phyloP scores from a whole-genome alignment of 2,888 invertebrate genomes.

The Trichacis sp. region DNA sequence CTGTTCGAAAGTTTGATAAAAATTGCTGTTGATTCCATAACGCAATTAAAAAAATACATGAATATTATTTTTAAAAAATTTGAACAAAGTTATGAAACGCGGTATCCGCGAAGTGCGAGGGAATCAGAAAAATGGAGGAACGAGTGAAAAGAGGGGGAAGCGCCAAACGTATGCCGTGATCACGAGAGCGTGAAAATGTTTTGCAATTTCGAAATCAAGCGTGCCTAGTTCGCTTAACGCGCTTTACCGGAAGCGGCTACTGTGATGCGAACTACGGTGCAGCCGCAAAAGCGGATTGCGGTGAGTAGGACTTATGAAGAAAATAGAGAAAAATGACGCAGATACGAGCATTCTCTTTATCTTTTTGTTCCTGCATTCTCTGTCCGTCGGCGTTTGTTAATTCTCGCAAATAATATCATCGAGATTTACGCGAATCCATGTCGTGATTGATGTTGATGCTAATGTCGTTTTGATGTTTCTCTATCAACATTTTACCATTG shows the following conservation, averaged over 20 bases:
- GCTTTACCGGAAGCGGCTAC: slow-evolving; percentile 55
- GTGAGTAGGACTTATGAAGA: slow-evolving; percentile 53
- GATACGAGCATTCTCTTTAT: slow-evolving; percentile 16
- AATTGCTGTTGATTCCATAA: too few relatives aligned
- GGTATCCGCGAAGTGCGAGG: neutral
- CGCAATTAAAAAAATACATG: too few relatives aligned
- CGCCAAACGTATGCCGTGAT: slow-evolving; percentile 43
- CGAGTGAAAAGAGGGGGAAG: slow-evolving; percentile 4
- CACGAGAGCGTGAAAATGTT: slow-evolving; percentile 68
- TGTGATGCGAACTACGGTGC: slow-evolving; percentile 49
- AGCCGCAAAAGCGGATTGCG: slow-evolving; percentile 63
- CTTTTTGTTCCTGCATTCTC: neutral
- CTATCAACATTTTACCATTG: too few relatives aligned
- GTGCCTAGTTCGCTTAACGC: slow-evolving; percentile 56
- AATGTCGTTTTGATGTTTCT: too few relatives aligned
- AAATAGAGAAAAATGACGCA: slow-evolving; percentile 37
- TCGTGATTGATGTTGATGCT: too few relatives aligned
- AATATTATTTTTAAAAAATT: too few relatives aligned
- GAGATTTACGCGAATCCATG: too few relatives aligned
- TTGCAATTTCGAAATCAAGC: slow-evolving; percentile 66
- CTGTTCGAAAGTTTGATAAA: too few relatives aligned
- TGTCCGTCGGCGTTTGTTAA: too few relatives aligned
- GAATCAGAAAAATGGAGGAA: neutral
- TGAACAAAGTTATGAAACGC: neutral
- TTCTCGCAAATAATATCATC: too few relatives aligned